Conservation (phyloP, 2,113 vertebrate genomes). For the Apodemus speciosus region DNA sequence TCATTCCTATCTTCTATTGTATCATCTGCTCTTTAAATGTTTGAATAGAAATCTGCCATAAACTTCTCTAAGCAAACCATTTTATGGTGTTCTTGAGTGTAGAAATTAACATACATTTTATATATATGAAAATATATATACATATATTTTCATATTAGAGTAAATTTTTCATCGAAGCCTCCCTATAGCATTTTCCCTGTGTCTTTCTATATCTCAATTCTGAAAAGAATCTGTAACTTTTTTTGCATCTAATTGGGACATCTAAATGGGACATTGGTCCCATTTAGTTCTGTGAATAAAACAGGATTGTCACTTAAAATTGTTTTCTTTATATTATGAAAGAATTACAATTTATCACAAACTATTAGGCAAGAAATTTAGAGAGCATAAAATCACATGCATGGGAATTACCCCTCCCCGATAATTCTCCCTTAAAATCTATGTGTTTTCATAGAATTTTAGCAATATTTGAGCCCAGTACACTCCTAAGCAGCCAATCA, state of each 20-base stretch:
- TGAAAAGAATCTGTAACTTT: background rate
- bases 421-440: background rate
- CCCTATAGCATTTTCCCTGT: background rate
- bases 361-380: background rate
- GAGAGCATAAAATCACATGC: background rate
- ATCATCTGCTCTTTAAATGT: background rate
- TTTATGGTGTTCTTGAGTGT: background rate
- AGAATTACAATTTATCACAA: background rate
- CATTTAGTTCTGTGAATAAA: background rate
- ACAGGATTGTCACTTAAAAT: slow-evolving; percentile 38
- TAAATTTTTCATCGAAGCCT: no score
- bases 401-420: background rate
- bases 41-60: background rate
- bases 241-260: background rate
- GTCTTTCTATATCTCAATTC: background rate
- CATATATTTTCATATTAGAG: no score
- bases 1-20: background rate
- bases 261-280: background rate
- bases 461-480: background rate
- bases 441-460: background rate
- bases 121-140: no score
- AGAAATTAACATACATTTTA: background rate
- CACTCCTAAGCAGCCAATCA: background rate
- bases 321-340: background rate
- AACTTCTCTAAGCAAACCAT: background rate